These are phyloP conservation scores for Psittacara wagleri DNA, from an alignment of 2,113 vertebrate genomes.

Conservation along the genomic window DNA sequence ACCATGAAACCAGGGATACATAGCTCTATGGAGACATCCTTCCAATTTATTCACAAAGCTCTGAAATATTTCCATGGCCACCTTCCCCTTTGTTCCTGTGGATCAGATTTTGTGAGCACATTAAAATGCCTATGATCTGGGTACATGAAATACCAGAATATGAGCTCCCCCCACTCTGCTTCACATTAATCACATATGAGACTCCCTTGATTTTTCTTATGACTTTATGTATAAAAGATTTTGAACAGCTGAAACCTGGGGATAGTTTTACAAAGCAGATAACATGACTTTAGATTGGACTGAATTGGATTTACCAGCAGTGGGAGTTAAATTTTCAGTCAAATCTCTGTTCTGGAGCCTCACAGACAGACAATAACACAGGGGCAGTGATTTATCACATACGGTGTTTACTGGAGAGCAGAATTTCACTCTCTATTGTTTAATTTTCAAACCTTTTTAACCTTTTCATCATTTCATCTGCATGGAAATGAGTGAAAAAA, in stretches of 20 bases:
- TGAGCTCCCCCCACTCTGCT: background rate
- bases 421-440: background rate
- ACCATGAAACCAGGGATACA: background rate
- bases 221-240: background rate
- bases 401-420: background rate
- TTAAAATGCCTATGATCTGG: background rate
- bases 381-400: background rate
- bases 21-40: background rate
- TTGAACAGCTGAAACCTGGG: background rate
- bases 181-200: background rate
- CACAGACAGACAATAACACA: background rate
- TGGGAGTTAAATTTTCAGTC: conserved; percentile 16
- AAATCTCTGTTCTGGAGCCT: background rate
- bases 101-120: background rate
- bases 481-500: background rate
- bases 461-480: background rate
- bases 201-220: background rate
- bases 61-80: background rate
- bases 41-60: conserved; percentile 5
- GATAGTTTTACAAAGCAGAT: conserved; percentile 23
- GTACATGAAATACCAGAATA: background rate
- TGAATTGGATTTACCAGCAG: conserved; percentile 1
- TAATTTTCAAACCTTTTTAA: background rate
- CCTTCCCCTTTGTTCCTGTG: background rate
- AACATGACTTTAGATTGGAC: background rate